These are phyloP conservation scores for Arrhopalites spinosus DNA, from an alignment of 2,888 invertebrate genomes.

Conservation along the genomic window DNA sequence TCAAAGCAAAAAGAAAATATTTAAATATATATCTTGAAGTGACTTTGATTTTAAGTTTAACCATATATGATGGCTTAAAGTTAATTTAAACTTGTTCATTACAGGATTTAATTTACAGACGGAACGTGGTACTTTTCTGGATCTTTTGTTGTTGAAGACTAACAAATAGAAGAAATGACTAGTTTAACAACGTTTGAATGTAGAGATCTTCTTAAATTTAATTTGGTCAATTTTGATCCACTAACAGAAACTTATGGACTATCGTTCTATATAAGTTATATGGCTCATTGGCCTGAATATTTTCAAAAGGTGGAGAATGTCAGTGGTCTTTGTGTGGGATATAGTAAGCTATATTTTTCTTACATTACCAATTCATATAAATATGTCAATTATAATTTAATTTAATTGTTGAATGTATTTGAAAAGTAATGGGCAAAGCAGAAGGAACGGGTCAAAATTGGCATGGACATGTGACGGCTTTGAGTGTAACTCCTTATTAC, in stretches of 20 bases:
- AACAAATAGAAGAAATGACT: slow-evolving; percentile 88
- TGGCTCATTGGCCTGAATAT: slow-evolving; percentile 98
- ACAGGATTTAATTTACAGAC: too few species aligned
- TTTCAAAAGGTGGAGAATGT: slow-evolving; percentile 97
- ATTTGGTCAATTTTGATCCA: slow-evolving; percentile 94
- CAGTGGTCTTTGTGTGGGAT: slow-evolving; percentile 96
- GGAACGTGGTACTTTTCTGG: too few species aligned
- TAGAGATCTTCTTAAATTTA: slow-evolving; percentile 92
- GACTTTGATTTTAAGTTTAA: too few species aligned
- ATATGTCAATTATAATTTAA: not conserved
- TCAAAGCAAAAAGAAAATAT: too few species aligned
- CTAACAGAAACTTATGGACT: slow-evolving; percentile 96
- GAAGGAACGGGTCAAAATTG: slow-evolving; percentile 95
- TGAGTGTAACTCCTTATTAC: slow-evolving; percentile 94
- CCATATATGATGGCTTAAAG: too few species aligned
- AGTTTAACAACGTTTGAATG: slow-evolving; percentile 90
- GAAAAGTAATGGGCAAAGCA: slow-evolving; percentile 98
- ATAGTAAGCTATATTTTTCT: slow-evolving; percentile 72
- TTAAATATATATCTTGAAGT: too few species aligned
- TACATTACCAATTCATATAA: not conserved
- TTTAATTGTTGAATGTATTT: not conserved
- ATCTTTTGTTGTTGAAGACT: too few species aligned
- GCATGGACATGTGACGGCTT: slow-evolving; percentile 99
- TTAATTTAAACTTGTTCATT: too few species aligned
- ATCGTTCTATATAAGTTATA: slow-evolving; percentile 95